These are phyloP conservation scores for Solen grandis DNA, from an alignment of 1,140 invertebrate genomes.

Conservation along the genomic window DNA sequence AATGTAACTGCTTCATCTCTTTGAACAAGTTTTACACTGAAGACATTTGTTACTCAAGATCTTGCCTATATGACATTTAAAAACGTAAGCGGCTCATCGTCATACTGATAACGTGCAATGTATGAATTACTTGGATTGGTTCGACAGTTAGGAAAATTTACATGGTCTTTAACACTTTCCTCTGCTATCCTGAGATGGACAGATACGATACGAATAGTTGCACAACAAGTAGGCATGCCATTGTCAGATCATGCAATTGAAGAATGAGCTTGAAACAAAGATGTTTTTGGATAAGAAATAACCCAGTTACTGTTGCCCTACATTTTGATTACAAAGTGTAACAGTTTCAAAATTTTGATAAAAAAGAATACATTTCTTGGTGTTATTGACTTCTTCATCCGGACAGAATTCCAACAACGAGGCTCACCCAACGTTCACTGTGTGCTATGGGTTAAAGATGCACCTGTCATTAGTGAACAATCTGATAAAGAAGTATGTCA, in stretches of 20 bases:
- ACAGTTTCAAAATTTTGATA: slow-evolving; percentile 12
- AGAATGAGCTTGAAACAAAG: slow-evolving; percentile 14
- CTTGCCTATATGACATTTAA: slow-evolving; percentile 14
- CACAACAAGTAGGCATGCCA: slow-evolving; percentile 3
- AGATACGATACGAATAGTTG: slow-evolving; percentile 9
- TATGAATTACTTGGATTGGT: slow-evolving; percentile 20
- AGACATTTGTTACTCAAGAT: slow-evolving; percentile 5
- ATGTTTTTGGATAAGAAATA: not conserved
- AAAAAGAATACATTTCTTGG: slow-evolving; percentile 9
- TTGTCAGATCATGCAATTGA: not conserved
- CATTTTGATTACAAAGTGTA: slow-evolving; percentile 25
- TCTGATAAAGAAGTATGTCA: slow-evolving; percentile 18
- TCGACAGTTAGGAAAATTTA: slow-evolving; percentile 7
- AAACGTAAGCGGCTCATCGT: slow-evolving; percentile 3
- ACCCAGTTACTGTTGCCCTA: slow-evolving; percentile 1
- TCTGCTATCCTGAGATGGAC: slow-evolving; percentile 11
- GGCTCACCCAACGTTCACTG: slow-evolving; percentile 5
- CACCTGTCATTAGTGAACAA: slow-evolving; percentile 2
- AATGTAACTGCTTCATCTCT: not conserved
- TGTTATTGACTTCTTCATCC: slow-evolving; percentile 12
- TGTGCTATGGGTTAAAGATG: slow-evolving; percentile 19
- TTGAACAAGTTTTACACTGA: not conserved
- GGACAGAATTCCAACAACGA: slow-evolving; percentile 21
- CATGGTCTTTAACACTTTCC: slow-evolving; percentile 13
- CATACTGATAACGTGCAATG: not conserved